These are phyloP conservation scores for Pimephales promelas DNA, from an alignment of 2,113 vertebrate genomes.

Conservation along the genomic window DNA sequence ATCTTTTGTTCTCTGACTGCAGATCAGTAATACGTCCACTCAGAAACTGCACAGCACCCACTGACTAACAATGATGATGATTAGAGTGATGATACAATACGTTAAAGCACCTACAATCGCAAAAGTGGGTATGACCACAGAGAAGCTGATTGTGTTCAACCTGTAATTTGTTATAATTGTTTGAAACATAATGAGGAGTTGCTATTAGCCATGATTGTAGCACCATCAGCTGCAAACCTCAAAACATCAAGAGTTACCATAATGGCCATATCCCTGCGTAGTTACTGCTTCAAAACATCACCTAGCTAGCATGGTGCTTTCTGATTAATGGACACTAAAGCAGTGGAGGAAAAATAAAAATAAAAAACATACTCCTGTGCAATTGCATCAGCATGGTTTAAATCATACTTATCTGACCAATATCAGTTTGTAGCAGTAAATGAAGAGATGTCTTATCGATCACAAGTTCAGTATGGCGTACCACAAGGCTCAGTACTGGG, in stretches of 20 bases:
- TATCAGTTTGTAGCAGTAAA: too few relatives aligned
- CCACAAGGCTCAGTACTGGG: too few relatives aligned
- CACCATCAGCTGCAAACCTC: neutral
- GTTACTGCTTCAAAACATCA: conserved; percentile 57
- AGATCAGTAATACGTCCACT: conserved; percentile 24
- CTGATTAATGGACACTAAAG: conserved; percentile 46
- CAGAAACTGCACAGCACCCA: neutral
- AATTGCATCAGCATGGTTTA: too few relatives aligned
- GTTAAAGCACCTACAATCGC: neutral
- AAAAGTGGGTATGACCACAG: neutral
- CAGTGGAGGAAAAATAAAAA: too few relatives aligned
- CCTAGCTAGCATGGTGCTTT: conserved; percentile 58
- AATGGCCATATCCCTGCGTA: conserved; percentile 57
- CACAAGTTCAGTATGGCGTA: too few relatives aligned
- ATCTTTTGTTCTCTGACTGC: conserved; percentile 42
- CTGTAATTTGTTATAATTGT: conserved; percentile 8
- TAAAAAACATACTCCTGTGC: too few relatives aligned
- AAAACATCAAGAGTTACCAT: neutral
- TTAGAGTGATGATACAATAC: neutral
- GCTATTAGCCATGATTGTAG: neutral
- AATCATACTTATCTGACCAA: too few relatives aligned
- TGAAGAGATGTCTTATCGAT: too few relatives aligned
- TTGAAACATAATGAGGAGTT: neutral
- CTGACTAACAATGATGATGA: neutral
- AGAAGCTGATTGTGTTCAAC: neutral